phyloP scores from a whole-genome alignment of 2,797 vertebrate species.

The Urosaurus nigricauda region DNA sequence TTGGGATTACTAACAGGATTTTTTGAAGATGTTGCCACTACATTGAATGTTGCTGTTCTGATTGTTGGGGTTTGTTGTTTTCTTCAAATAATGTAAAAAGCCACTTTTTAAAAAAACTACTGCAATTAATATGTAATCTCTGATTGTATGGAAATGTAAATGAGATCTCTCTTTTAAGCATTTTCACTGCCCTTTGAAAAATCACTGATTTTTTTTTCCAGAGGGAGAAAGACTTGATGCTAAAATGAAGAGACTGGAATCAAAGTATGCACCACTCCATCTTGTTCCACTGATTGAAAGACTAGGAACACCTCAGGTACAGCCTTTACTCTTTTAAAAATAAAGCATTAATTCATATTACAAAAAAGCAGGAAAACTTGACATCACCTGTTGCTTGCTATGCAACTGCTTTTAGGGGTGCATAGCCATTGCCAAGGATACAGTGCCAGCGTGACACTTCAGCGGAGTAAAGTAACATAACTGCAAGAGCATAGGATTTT shows the following conservation, averaged over 20 bases:
- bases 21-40: background rate
- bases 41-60: background rate
- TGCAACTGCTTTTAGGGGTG: background rate
- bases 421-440: background rate
- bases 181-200: background rate
- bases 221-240: constrained; percentile 98
- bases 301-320: constrained; percentile 96
- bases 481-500: background rate
- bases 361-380: background rate
- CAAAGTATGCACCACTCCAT: constrained; percentile 95
- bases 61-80: background rate
- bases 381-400: background rate
- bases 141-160: constrained; percentile 3
- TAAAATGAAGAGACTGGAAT: constrained; percentile 98
- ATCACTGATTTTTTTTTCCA: constrained; percentile 65
- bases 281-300: constrained; percentile 96
- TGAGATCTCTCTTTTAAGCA: constrained; percentile 14
- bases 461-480: background rate
- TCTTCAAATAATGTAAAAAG: background rate
- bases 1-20: too few relatives aligned
- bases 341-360: background rate
- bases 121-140: background rate
- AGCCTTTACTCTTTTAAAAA: background rate
- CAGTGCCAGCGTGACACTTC: background rate
- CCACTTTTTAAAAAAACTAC: background rate